A percentile compares a stretch with the other conserved stretches of the same genome.
phyloP scores from a whole-genome alignment of 2,888 invertebrate genomes.

The Morpho deidamia region DNA sequence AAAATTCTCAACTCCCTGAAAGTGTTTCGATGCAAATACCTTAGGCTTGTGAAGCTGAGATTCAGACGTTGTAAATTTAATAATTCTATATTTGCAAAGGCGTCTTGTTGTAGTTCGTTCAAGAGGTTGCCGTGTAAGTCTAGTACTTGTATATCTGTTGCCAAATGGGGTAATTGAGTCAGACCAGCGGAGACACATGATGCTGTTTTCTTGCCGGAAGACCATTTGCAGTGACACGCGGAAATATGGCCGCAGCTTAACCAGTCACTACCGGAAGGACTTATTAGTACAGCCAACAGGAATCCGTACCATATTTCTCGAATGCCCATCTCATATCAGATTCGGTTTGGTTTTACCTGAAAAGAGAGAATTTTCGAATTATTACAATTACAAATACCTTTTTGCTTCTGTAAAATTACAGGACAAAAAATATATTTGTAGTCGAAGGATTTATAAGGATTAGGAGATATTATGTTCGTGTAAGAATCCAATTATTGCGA shows the following conservation, averaged over 20 bases:
- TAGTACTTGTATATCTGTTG: conserved; percentile 80
- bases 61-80: conserved; percentile 91
- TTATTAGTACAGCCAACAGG: conserved; percentile 44
- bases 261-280: conserved; percentile 82
- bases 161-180: conserved; percentile 81
- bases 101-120: conserved; percentile 83
- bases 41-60: conserved; percentile 84
- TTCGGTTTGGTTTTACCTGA: conserved; percentile 42
- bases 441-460: too few species aligned
- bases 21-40: conserved; percentile 86
- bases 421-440: too few species aligned
- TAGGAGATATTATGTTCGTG: too few species aligned
- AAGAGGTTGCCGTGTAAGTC: conserved; percentile 90
- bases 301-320: conserved; percentile 50
- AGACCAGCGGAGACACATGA: conserved; percentile 88
- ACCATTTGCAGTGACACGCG: conserved; percentile 94
- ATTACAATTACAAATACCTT: too few species aligned
- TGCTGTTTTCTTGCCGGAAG: conserved; percentile 93
- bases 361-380: conserved; percentile 36
- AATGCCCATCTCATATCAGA: conserved; percentile 62
- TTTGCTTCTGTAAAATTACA: too few species aligned
- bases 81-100: conserved; percentile 87
- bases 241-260: conserved; percentile 85
- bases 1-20: conserved; percentile 90
- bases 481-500: too few species aligned